Base-by-base conservation (phyloP, 2,888 invertebrate species). In the Yponomeuta evonymella region DNA sequence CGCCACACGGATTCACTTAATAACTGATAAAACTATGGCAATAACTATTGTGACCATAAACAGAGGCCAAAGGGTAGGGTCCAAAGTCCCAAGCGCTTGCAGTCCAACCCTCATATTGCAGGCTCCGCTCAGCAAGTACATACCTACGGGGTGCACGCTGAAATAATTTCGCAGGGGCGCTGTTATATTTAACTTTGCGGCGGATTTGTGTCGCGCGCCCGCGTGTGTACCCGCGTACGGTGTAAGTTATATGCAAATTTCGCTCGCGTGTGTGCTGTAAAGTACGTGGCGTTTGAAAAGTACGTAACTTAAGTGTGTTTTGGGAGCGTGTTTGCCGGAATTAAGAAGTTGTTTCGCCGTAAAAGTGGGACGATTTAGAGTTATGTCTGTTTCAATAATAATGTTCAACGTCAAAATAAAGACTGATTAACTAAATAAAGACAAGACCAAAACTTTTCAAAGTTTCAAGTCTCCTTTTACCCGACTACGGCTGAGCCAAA, bases 101-200 rank as follows among this genome's bases (percentile, higher is more conserved):
- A 58, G 51, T 58, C 15, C 12, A 12, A 15, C 51, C 51, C 51
- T 58, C 51, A 58, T 58, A 58, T 58, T 58, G 51, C 51, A 58
- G 51, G 51, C 51, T 58, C 51, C 51, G 51, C 51, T 58, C 15
- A 58, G 51, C 51, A 15, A 58, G 51, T 58, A 23, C 23, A 23
- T 23, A 58, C 15, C 51, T 15, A 58, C 51, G 5, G 77, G 72
- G 72, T 72, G 73, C 73, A 73, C 73, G 73, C 72, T 70, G 73
- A 75, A 74, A 77, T 77, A 75, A 77, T 77, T 77, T 75, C 76
- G 48, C 68, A 51, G 68, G 51, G 51, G 29, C 68, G 48, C 48
- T 51, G 68, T 68, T 68, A 48, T 68, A 51, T 68, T 68, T 68
- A 68, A 68, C 68, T 68, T 68, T 68, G 68, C 51, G 51, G 65